These are phyloP conservation scores for Drosophila biarmipes DNA, from an alignment of 1,140 invertebrate species.

Conservation along the genomic window DNA sequence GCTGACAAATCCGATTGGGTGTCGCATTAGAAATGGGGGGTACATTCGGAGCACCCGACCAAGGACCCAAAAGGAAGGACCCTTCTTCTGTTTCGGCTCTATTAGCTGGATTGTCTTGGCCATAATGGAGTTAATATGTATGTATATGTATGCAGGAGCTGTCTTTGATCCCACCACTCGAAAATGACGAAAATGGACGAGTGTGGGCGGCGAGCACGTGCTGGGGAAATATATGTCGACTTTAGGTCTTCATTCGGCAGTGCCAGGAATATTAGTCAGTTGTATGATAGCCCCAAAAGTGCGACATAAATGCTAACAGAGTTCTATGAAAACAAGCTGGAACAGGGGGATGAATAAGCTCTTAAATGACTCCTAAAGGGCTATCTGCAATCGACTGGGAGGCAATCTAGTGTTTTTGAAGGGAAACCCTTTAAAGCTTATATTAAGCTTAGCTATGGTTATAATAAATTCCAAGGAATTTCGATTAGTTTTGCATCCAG, in stretches of 20 bases:
- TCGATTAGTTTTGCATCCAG: neutral
- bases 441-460: no score
- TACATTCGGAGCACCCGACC: neutral
- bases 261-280: conserved; percentile 41
- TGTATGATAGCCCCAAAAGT: conserved; percentile 11
- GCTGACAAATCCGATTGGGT: conserved; percentile 76
- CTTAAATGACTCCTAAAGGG: conserved; percentile 16
- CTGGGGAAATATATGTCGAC: conserved; percentile 25
- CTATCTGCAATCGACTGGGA: conserved; percentile 6
- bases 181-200: conserved; percentile 15
- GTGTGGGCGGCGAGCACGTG: conserved; percentile 15
- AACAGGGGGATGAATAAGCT: neutral
- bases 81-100: conserved; percentile 40
- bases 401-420: neutral
- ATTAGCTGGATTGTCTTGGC: conserved; percentile 68
- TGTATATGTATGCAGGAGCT: conserved; percentile 42
- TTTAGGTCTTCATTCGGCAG: conserved; percentile 29
- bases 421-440: no score
- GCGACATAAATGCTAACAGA: conserved; percentile 20
- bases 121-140: conserved; percentile 79
- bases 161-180: conserved; percentile 64
- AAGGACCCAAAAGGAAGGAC: conserved; percentile 17
- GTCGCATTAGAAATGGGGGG: conserved; percentile 59
- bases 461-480: neutral
- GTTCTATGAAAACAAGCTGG: conserved; percentile 5